Evolutionary conservation across 2,113 vertebrate species (phyloP), one percentile per base, ranked within the genome.

Genomic region (Antidorcas marsupialis): DNA sequence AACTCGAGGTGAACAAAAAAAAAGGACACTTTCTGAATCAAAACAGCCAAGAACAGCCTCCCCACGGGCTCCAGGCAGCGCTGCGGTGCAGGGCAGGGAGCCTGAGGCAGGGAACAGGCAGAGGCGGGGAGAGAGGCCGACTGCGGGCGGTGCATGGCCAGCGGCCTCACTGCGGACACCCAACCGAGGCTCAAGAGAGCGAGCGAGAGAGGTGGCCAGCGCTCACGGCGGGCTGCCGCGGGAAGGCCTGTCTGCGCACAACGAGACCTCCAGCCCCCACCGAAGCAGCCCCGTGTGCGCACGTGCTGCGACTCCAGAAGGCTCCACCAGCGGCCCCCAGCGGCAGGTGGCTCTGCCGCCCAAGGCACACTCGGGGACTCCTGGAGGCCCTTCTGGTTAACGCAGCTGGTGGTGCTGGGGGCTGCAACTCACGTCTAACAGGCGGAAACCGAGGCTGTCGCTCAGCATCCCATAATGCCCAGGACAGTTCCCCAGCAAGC

Each of bases 41-140:
- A 89, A 97, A 95, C 96, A 97, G 97, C 95, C 78, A 25, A 93
- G 97, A 97, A 94, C 76, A 93, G 95, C 98, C 96, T 97, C 97
- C 47, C 47, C 47, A 13, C 2, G 47, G 47, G 13, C 47, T 50
- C 97, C 94, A 33, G 97, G 95, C 76, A 93, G 88, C 91, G 93
- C 59, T 92, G 96, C 52, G 88, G 91, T 78, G 53, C 96, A 98
- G 88, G 96, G 95, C 98, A 97, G 89, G 94, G 95, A 93, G 88
- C 95, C 85, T 97, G 95, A 83, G 93, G 93, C 90, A 95, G 88
- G 97, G 74, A 43, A 85, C 92, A 88, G 95, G 95, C 87, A 78
- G 93, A 91, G 79, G 90, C 92, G 85, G 97, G 89, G 67, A 76
- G 74, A 93, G 91, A 50, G 47, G 47, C 11, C 47, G 12, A 50